Evolutionary conservation across 37 sponge, comb jelly and placozoan species (phyloP), one percentile per base, ranked within the genome.

Genomic region (Haliclona indistincta): DNA sequence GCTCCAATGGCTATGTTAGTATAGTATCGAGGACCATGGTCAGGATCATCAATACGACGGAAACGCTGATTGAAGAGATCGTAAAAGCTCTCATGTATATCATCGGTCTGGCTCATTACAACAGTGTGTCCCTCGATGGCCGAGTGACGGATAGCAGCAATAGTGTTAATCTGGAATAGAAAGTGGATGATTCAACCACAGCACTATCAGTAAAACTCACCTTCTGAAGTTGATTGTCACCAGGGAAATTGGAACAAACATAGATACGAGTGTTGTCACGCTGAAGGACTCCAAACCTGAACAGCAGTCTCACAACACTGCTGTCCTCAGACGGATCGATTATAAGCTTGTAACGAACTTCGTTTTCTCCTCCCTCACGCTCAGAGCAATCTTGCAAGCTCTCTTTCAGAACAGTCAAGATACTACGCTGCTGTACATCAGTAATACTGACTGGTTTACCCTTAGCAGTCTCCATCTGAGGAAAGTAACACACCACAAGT

Each of bases 1-100:
- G 89, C 84, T 20, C 94, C 94, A 71, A 89, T 93, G 42, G 90
- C 94, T 69, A 93, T 89, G 58, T 89, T 93, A 30, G 94, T 82
- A 81, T 84, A 93, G 54, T 78, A 86, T 3, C 86, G 70, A 38
- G 88, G 67, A 35, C 84, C 81, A 17, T 77, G 43, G n/a, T 84
- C 55, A 25, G 81, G 73, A 28, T 86, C 87, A 71, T 81, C 89
- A 8, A 83, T 88, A 8, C 86, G 43, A 19, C 82, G 75, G 58
- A 93, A 93, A 15, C 81, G 65, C 70, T 88, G 94, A 40, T 93
- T 93, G 77, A 93, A 88, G 34, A 93, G 79, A 43, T 93, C 94
- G 56, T 94, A 94, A 47, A 94, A 89, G 71, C 94, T 94, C 73
- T 89, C 94, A 53, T 89, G 86, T 20, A 94, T 89, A 63, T 86